phyloP scores from a whole-genome alignment of 2,888 invertebrate genomes.

The Tanypteryx hageni region DNA sequence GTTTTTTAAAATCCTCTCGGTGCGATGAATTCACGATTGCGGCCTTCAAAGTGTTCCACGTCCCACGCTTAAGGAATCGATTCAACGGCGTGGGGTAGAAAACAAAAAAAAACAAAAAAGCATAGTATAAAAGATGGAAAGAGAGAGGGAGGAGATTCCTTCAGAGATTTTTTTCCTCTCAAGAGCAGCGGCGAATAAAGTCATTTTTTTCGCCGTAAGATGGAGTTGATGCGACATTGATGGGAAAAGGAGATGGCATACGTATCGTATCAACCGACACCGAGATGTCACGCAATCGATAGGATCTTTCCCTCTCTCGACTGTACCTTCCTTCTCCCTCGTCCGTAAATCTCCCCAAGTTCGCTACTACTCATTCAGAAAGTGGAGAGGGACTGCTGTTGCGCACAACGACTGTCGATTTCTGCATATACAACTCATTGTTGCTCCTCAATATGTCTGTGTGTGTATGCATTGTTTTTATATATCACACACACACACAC shows the following conservation, averaged over 20 bases:
- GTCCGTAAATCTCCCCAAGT: neutral
- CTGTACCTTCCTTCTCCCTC: neutral
- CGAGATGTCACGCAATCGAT: slow-evolving; percentile 50
- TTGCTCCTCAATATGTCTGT: no score
- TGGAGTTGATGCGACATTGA: slow-evolving; percentile 43
- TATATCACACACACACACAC: no score
- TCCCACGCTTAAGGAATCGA: no score
- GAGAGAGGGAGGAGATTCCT: no score
- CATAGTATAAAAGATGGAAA: neutral
- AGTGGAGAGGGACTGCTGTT: neutral
- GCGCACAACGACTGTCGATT: no score
- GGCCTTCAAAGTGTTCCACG: no score
- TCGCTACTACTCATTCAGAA: neutral
- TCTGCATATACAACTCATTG: no score
- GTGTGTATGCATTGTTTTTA: no score
- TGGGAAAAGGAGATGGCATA: slow-evolving; percentile 53
- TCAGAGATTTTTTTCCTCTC: neutral
- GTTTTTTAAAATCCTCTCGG: no score
- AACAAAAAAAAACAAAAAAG: no score
- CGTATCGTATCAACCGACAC: slow-evolving; percentile 55
- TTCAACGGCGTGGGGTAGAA: no score
- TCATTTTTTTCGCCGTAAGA: neutral
- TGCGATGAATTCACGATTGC: no score
- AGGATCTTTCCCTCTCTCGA: neutral
- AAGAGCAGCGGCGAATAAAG: neutral